A percentile compares a stretch with the other conserved stretches of the same genome.
These are phyloP conservation scores for Apis cerana DNA, from an alignment of 1,140 invertebrate species.

Conservation along the genomic window DNA sequence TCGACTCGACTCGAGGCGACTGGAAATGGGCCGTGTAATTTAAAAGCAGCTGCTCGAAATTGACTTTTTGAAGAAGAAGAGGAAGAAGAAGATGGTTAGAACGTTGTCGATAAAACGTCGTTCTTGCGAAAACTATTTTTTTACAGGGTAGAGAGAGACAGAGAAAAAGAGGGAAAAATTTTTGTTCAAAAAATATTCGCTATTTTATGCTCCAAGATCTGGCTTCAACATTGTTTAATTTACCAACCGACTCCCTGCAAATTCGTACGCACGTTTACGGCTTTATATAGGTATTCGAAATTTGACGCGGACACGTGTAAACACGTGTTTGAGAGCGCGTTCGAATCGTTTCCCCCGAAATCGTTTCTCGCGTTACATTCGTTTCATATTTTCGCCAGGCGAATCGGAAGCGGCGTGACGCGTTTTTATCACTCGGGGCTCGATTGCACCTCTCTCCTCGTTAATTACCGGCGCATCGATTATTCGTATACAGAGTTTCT, in stretches of 20 bases:
- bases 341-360: not conserved
- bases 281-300: not conserved
- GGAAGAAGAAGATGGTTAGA: no score
- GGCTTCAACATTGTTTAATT: no score
- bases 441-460: no score
- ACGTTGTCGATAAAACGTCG: no score
- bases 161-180: no score
- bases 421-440: not conserved
- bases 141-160: no score
- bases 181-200: no score
- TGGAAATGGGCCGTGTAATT: conserved; percentile 57
- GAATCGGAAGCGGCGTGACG: not conserved
- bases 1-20: not conserved
- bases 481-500: not conserved
- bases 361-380: not conserved
- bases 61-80: no score
- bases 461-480: not conserved
- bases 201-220: no score
- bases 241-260: not conserved
- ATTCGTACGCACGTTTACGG: not conserved
- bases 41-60: conserved; percentile 59
- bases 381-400: not conserved
- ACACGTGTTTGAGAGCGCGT: not conserved
- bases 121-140: no score
- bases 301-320: not conserved